phyloP scores from a whole-genome alignment of 2,113 vertebrate genomes.

The Cryptomyrus ogoouensis region DNA sequence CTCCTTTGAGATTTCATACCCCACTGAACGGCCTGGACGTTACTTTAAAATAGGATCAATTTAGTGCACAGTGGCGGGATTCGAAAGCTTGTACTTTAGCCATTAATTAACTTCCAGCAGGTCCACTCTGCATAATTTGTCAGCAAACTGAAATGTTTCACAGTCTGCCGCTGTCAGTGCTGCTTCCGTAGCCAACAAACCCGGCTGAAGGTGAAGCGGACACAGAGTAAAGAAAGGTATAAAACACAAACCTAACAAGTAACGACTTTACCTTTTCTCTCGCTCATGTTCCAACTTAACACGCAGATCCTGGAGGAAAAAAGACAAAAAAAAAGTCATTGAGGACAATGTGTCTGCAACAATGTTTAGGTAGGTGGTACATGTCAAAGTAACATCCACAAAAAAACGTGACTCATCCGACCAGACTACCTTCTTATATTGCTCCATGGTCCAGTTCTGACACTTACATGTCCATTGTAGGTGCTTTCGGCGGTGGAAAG shows the following conservation, averaged over 20 bases:
- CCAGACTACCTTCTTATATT: not conserved
- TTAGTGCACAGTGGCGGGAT: not conserved
- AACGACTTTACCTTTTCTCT: constrained; percentile 77
- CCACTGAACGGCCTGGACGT: not conserved
- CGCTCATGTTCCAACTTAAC: constrained; percentile 91
- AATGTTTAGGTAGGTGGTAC: too few relatives aligned
- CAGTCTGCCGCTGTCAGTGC: not conserved
- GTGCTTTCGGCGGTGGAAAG: not conserved
- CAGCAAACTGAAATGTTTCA: not conserved
- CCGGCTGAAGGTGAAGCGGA: constrained; percentile 33
- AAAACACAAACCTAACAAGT: constrained; percentile 13
- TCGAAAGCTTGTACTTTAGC: not conserved
- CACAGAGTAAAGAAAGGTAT: constrained; percentile 25
- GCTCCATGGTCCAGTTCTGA: not conserved
- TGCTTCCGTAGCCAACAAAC: not conserved
- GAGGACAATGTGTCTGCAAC: constrained; percentile 31
- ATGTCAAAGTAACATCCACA: not conserved
- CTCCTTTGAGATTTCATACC: not conserved
- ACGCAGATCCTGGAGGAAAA: constrained; percentile 69
- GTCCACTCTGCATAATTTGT: not conserved
- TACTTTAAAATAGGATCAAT: not conserved
- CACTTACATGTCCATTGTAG: not conserved
- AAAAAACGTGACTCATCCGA: not conserved
- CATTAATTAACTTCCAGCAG: constrained; percentile 1
- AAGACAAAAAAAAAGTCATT: constrained; percentile 27